Base-by-base conservation (phyloP, 2,888 invertebrate species). In the Junonia oenone region DNA sequence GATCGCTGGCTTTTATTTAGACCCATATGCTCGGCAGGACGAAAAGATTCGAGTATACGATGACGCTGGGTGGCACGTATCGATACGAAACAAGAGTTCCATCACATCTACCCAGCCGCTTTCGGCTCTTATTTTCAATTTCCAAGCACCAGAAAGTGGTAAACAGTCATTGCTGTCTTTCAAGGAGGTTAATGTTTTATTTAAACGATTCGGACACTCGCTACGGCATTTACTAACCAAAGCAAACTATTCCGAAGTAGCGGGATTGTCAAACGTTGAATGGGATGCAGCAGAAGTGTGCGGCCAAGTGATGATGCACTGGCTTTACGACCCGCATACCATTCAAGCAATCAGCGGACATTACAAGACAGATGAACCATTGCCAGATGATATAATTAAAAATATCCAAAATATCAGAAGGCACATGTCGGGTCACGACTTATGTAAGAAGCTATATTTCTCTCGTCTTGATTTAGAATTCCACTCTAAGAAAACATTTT, bases 221-320 rank as follows among this genome's bases (percentile, higher is more conserved):
- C 85, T 99, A 43, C 97, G 98, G 66, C 95, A 97, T 82, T 81
- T 98, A 62, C 85, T 99, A 29, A 96, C 97, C 0, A 94, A 92
- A 71, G 94, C 95, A 0, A 94, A 94, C 13, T 97, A 96, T 78
- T 92, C 95, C 0, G 97, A 98, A 76, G 92, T 97, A 0, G 93
- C 97, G 2, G 98, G 98, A 0, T 83, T 95, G 17, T 94, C 94
- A 0, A 96, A 96, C 76, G 92, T 98, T 0, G 99, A 99, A 87
- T 98, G 97, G 97, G 99, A 99, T 81, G 96, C 97, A 0, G 94
- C 96, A 0, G 95, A 95, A 73, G 93, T 97, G 0, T 94, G 95
- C 59, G 94, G 96, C 0, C 92, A 96, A 67, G 95, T 99, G 52
- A 92, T 99, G 92, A 91, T 92, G 0, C 94, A 95, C 73, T 97